Percentiles rank a stretch among this genome's conserved stretches.
Evolutionary conservation across 2,113 vertebrate species (phyloP).

Genomic region (Oreochromis tanganicae): DNA sequence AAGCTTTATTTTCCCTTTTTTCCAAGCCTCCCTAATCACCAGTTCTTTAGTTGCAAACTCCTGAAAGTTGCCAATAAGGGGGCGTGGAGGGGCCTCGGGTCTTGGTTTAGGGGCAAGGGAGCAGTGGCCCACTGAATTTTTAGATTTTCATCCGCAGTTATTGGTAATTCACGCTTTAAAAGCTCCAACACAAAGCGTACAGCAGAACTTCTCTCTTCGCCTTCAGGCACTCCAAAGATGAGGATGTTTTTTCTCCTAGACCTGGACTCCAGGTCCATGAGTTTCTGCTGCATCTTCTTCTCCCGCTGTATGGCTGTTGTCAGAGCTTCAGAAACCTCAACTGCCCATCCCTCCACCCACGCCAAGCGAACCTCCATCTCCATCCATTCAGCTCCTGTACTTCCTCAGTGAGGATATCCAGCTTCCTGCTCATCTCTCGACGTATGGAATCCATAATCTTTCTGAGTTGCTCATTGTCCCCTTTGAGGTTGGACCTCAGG

Average conservation of each 20-base stretch:
- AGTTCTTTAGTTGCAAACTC: neutral
- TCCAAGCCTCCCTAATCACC: neutral
- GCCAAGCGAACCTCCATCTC: neutral
- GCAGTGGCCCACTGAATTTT: neutral
- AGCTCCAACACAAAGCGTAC: neutral
- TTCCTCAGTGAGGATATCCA: neutral
- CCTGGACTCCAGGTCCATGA: neutral
- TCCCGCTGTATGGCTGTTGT: neutral
- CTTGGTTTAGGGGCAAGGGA: neutral
- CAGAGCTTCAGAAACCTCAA: neutral
- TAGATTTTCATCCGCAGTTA: neutral
- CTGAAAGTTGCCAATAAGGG: neutral
- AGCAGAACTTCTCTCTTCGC: neutral
- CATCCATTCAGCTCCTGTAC: neutral
- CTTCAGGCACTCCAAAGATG: neutral
- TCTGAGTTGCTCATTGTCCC: neutral
- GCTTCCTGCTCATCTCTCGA: neutral
- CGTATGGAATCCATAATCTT: fast-evolving
- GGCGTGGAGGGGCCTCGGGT: fast-evolving
- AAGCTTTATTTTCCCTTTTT: neutral
- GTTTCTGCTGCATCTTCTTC: neutral
- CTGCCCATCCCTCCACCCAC: neutral
- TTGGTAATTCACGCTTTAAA: neutral
- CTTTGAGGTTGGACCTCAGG: neutral
- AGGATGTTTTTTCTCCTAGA: neutral